phyloP scores from a whole-genome alignment of 2,797 vertebrate genomes.

The Ctenochaetus hawaiiensis region DNA sequence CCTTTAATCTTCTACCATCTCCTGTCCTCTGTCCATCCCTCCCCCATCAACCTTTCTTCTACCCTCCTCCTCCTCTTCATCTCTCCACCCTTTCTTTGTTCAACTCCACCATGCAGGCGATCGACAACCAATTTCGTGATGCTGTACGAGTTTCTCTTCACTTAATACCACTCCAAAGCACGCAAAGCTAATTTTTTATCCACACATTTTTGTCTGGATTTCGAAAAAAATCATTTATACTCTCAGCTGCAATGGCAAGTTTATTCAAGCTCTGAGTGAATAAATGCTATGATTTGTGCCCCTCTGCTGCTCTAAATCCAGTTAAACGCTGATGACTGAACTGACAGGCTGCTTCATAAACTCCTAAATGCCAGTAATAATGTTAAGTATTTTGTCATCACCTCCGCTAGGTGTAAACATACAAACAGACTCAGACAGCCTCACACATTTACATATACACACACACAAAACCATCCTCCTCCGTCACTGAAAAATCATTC shows the following conservation, averaged over 20 bases:
- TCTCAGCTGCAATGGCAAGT: background rate
- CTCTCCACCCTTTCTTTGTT: conserved; percentile 52
- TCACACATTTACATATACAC: background rate
- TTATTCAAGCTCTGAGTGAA: conserved; percentile 1
- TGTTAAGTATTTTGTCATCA: conserved; percentile 66
- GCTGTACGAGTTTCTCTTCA: conserved; percentile 25
- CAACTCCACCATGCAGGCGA: conserved; percentile 34
- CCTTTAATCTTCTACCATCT: conserved; percentile 57
- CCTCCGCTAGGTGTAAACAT: conserved; percentile 53
- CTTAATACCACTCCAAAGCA: conserved; percentile 42
- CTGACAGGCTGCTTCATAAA: conserved; percentile 43
- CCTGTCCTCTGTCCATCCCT: conserved; percentile 23
- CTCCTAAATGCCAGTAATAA: conserved; percentile 58
- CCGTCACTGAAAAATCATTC: conserved; percentile 57
- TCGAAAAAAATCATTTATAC: conserved; percentile 5
- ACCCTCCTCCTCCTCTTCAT: conserved; percentile 17
- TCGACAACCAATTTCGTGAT: conserved; percentile 54
- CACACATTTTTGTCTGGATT: conserved; percentile 38
- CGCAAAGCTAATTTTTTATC: conserved; percentile 28
- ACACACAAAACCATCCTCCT: conserved; percentile 53
- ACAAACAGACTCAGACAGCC: conserved; percentile 53
- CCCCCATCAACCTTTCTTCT: conserved; percentile 13
- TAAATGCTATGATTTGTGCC: conserved; percentile 11
- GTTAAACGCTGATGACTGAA: conserved; percentile 23
- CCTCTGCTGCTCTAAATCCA: too few relatives aligned